Base-by-base conservation (phyloP, 2,113 vertebrate species). In the Galeopterus variegatus region DNA sequence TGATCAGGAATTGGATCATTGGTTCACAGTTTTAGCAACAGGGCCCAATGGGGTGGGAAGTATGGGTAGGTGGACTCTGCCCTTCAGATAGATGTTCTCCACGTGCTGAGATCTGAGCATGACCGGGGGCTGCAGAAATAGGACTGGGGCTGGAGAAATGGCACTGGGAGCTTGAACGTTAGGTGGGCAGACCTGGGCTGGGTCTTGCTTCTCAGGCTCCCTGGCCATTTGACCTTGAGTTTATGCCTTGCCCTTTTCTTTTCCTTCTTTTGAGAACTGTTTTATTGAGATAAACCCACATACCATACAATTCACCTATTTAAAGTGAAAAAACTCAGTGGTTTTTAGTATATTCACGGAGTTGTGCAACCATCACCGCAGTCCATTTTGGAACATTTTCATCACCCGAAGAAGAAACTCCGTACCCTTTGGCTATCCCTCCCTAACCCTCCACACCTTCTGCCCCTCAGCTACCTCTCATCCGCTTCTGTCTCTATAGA, bases 161-260 rank as follows among this genome's bases (percentile, higher is more conserved):
- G 58, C 8, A 2, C 2, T 0, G 0, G 36, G 60, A 50, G 7
- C 24, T 3, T 6, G 18, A 3, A 3, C 2, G 56, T 1, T 1
- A 2, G 70, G 17, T 6, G 7, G 82, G 28, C 3, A 3, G 90
- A 14, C 62, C 15, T 6, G 33, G 28, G 31, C 9, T 18, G 45
- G 8, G 84, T 11, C 15, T 10, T 5, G n/a, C 1, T 67, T 18
- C 18, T 2, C 0, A 10, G 60, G 0, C 45, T 6, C 41, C 12
- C 69, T 33, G 90, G 54, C 75, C 50, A 2, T 21, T 45, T 19
- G 56, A 62, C 50, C 56, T 45, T 26, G 11, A 26, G 36, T 18
- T 21, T 5, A 17, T 4, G 17, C 6, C 28, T 77, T 12, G 4
- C 14, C 31, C 6, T 45, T 33, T 50, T 13, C 28, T 31, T 54